Percentiles rank a stretch among this genome's conserved stretches.
Evolutionary conservation across 2,888 invertebrate genomes (phyloP).

Genomic region (Nasonovia ribisnigri): DNA sequence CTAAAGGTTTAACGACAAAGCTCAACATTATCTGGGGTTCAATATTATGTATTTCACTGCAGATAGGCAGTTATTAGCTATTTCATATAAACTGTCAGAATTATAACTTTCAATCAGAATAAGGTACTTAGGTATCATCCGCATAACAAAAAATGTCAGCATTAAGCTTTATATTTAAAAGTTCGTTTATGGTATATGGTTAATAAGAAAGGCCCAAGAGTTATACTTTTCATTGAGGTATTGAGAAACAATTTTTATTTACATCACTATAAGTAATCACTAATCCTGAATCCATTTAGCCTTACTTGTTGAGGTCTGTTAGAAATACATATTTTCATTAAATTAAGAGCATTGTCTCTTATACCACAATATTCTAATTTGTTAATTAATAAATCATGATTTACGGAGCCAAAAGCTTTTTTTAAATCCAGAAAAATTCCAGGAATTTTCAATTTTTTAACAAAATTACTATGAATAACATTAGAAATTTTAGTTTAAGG

Average conservation of each 20-base stretch:
- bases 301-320: background rate
- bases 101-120: background rate
- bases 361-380: background rate
- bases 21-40: no score
- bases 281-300: no score
- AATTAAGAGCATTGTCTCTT: background rate
- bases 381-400: background rate
- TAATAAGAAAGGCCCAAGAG: background rate
- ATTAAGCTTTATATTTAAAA: background rate
- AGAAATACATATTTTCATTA: constrained; percentile 24
- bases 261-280: background rate
- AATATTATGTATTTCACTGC: no score
- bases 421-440: background rate
- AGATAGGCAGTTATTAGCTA: background rate
- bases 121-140: background rate
- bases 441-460: background rate
- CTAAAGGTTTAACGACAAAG: no score
- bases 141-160: background rate
- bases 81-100: background rate
- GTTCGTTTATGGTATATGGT: background rate
- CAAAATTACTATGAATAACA: background rate
- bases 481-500: background rate
- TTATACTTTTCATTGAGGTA: background rate
- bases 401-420: background rate
- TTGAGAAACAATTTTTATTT: background rate